Percentiles rank a stretch among this genome's conserved stretches.
Evolutionary conservation across 2,113 vertebrate species (phyloP).

Genomic region (Amphilophus citrinellus): DNA sequence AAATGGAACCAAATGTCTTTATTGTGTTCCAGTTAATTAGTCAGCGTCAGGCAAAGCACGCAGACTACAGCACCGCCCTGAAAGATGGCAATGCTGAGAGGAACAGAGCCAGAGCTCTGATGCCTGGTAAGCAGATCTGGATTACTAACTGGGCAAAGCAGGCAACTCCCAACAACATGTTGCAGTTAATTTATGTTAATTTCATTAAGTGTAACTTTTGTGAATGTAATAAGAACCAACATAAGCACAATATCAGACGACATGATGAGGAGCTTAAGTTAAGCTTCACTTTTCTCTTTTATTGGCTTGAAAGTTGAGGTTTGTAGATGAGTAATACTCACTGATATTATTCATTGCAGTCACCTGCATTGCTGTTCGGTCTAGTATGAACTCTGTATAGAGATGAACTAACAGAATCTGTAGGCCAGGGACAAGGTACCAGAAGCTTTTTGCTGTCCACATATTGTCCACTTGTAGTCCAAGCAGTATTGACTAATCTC

Average conservation of each 20-base stretch:
- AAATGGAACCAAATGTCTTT: neutral
- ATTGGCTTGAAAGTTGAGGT: no score
- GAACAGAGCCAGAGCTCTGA: slow-evolving; percentile 91
- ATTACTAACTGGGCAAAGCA: neutral
- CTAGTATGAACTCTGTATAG: no score
- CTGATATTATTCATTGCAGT: no score
- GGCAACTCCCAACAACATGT: neutral
- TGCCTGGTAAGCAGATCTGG: slow-evolving; percentile 87
- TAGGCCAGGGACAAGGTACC: no score
- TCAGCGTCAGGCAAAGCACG: slow-evolving; percentile 90
- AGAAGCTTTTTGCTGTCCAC: no score
- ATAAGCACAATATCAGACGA: neutral
- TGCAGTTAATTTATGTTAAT: neutral
- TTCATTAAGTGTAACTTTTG: neutral
- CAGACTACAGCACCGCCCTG: slow-evolving; percentile 92
- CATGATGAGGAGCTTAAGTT: neutral
- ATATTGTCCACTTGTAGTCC: no score
- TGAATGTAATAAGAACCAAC: neutral
- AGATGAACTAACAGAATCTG: no score
- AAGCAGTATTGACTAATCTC: no score
- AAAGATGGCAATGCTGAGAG: slow-evolving; percentile 92
- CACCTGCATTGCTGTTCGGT: no score
- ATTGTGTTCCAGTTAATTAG: slow-evolving; percentile 86
- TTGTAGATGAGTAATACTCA: no score
- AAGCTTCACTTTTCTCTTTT: no score